Evolutionary conservation across 2,888 invertebrate genomes (phyloP).

Genomic region (Tyria jacobaeae): DNA sequence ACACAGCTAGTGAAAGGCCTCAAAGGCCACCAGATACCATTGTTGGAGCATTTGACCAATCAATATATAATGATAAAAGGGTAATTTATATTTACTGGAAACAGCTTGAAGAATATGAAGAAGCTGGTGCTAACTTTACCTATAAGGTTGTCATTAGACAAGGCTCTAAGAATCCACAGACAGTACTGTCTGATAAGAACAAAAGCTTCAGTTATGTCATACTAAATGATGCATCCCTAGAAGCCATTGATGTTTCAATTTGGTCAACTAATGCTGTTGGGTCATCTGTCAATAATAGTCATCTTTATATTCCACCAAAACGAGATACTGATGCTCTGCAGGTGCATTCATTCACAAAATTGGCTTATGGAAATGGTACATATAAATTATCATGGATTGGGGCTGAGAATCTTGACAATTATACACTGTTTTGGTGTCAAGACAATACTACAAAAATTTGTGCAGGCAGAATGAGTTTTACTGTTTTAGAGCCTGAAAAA

Average conservation of each 20-base stretch:
- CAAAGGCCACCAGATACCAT: conserved; percentile 89
- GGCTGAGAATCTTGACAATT: conserved; percentile 87
- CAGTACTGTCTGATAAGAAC: conserved; percentile 79
- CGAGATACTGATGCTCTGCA: conserved; percentile 77
- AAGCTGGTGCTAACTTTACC: conserved; percentile 91
- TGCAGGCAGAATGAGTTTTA: conserved; percentile 81
- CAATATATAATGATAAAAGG: conserved; percentile 81
- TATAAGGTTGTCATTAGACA: conserved; percentile 87
- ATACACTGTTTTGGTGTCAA: conserved; percentile 94
- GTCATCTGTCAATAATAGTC: conserved; percentile 84
- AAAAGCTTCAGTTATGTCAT: conserved; percentile 87
- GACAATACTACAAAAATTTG: conserved; percentile 83
- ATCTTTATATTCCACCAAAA: conserved; percentile 87
- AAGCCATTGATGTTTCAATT: conserved; percentile 83
- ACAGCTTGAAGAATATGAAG: conserved; percentile 88
- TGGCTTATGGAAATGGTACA: conserved; percentile 89
- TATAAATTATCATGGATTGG: conserved; percentile 92
- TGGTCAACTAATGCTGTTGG: conserved; percentile 88
- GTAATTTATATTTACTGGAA: conserved; percentile 93
- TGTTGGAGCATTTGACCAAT: conserved; percentile 91
- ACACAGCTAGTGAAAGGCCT: conserved; percentile 88
- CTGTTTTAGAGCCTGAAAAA: conserved; percentile 65
- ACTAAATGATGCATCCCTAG: conserved; percentile 81
- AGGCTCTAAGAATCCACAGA: conserved; percentile 64
- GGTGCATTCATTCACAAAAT: conserved; percentile 88